Conservation (phyloP, 1,140 invertebrate genomes). For the Thaumetopoea pityocampa region DNA sequence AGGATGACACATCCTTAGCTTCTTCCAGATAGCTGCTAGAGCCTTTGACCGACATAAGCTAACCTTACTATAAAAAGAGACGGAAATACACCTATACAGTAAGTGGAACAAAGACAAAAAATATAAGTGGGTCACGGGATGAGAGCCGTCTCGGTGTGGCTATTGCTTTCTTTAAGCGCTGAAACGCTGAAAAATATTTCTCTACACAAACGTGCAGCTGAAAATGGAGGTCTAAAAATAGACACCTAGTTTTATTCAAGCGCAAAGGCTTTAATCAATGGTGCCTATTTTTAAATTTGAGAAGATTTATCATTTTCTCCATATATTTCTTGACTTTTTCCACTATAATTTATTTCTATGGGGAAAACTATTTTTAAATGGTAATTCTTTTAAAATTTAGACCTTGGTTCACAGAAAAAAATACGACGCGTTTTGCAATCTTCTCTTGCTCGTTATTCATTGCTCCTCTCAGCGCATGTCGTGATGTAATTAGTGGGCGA, state of each 20-base stretch:
- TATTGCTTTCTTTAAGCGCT: slow-evolving; percentile 53
- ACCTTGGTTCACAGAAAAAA: too few relatives aligned
- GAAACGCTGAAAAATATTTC: slow-evolving; percentile 37
- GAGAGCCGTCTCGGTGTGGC: slow-evolving; percentile 55
- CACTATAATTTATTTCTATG: too few relatives aligned
- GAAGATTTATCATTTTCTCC: not conserved
- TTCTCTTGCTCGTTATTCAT: too few relatives aligned
- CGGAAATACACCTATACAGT: slow-evolving; percentile 15
- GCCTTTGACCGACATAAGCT: slow-evolving; percentile 63
- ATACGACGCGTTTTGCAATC: too few relatives aligned
- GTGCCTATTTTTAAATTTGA: too few relatives aligned
- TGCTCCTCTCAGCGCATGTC: too few relatives aligned
- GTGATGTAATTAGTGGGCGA: too few relatives aligned
- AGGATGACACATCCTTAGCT: slow-evolving; percentile 28
- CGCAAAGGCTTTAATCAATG: slow-evolving; percentile 19
- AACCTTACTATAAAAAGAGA: slow-evolving; percentile 57
- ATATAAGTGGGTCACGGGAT: slow-evolving; percentile 68
- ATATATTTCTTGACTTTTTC: too few relatives aligned
- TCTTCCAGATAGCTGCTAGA: slow-evolving; percentile 53
- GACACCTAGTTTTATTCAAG: slow-evolving; percentile 22
- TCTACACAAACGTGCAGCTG: slow-evolving; percentile 38
- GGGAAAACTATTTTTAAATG: too few relatives aligned
- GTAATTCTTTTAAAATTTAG: too few relatives aligned
- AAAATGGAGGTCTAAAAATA: slow-evolving; percentile 57
- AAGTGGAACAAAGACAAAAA: slow-evolving; percentile 28